These are phyloP conservation scores for Dynastes maya DNA, from an alignment of 2,888 invertebrate genomes.

Conservation along the genomic window DNA sequence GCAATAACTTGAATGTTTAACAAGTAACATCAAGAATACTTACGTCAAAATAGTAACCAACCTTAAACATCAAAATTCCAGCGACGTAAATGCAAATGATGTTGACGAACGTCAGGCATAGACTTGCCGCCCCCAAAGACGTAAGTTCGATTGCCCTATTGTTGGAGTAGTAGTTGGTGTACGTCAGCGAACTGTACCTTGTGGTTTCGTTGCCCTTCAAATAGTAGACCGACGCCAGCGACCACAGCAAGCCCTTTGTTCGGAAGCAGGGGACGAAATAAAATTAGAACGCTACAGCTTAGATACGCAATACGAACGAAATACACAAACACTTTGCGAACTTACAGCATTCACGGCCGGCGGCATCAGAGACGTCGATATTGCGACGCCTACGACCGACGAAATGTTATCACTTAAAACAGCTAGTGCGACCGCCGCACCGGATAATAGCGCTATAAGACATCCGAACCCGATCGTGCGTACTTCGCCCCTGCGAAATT, in stretches of 20 bases:
- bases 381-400: slow-evolving; percentile 86
- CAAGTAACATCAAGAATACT: no score
- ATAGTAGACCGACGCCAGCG: slow-evolving; percentile 75
- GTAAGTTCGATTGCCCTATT: slow-evolving; percentile 77
- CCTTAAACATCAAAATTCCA: slow-evolving; percentile 81
- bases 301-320: neutral
- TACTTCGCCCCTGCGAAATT: slow-evolving; percentile 74
- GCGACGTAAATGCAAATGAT: slow-evolving; percentile 82
- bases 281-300: slow-evolving; percentile 9
- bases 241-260: slow-evolving; percentile 78
- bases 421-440: slow-evolving; percentile 84
- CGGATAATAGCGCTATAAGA: slow-evolving; percentile 84
- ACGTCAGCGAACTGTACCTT: slow-evolving; percentile 67
- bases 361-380: slow-evolving; percentile 85
- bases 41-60: slow-evolving; percentile 60
- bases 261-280: slow-evolving; percentile 8
- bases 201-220: slow-evolving; percentile 71
- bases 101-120: slow-evolving; percentile 82
- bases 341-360: slow-evolving; percentile 85
- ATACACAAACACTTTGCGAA: slow-evolving; percentile 4
- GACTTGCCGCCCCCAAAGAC: slow-evolving; percentile 78
- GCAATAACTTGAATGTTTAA: no score
- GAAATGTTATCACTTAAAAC: slow-evolving; percentile 86
- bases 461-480: slow-evolving; percentile 81
- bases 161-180: slow-evolving; percentile 73